phyloP scores from a whole-genome alignment of 2,113 vertebrate genomes.

The Lepus europaeus region DNA sequence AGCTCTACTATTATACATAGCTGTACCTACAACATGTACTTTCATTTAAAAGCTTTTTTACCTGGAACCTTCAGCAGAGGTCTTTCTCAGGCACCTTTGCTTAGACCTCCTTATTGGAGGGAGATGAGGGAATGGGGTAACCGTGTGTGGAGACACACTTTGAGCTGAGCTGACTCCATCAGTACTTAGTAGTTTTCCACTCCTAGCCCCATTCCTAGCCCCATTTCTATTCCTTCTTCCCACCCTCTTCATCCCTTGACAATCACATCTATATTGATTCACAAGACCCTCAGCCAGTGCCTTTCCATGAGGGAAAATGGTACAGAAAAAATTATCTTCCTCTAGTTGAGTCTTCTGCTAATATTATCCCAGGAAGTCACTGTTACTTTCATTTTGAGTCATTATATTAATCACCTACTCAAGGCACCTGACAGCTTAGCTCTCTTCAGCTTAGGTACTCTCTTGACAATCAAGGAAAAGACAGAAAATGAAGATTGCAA shows the following conservation, averaged over 20 bases:
- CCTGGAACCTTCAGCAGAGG: background rate
- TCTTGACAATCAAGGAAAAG: background rate
- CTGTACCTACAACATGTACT: too few species aligned
- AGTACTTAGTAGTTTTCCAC: background rate
- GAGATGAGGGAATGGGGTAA: too few species aligned
- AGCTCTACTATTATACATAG: background rate
- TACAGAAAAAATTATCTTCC: background rate
- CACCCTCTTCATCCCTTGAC: accelerated
- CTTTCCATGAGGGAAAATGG: background rate
- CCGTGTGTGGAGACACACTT: too few species aligned
- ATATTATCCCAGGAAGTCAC: too few species aligned
- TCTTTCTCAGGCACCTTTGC: background rate
- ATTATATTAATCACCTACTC: background rate
- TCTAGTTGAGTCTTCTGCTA: background rate
- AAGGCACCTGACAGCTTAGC: background rate
- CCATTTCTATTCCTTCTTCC: background rate
- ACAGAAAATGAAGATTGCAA: background rate
- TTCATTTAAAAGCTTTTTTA: background rate
- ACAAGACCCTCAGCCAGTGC: accelerated
- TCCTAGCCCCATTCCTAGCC: too few species aligned
- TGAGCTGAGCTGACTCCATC: background rate
- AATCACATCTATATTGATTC: background rate
- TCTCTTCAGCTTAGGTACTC: background rate
- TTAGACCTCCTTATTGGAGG: background rate
- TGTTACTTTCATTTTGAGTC: background rate